Evolutionary conservation across 2,888 invertebrate species (phyloP).

Genomic region (Trachelus tabidus): DNA sequence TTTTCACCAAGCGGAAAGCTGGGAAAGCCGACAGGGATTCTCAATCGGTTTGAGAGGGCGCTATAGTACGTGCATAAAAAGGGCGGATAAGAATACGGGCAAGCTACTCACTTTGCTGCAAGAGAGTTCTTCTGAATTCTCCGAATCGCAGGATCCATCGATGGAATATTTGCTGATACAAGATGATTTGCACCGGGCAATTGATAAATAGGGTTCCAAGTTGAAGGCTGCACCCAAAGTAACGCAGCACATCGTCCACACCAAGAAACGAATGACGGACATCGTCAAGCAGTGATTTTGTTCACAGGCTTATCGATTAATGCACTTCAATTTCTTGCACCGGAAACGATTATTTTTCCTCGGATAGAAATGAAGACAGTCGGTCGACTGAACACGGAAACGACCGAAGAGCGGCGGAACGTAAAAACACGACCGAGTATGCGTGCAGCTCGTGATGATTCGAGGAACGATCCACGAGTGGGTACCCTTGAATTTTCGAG

Average conservation of each 20-base stretch:
- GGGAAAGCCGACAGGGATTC: not conserved
- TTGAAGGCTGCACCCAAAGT: slow-evolving; percentile 49
- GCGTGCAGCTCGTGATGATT: not conserved
- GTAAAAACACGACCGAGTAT: not conserved
- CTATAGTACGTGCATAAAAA: not conserved
- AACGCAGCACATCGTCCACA: slow-evolving; percentile 39
- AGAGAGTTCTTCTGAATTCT: slow-evolving; percentile 47
- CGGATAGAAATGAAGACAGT: not conserved
- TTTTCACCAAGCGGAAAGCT: slow-evolving; percentile 5
- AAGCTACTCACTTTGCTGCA: slow-evolving; percentile 52
- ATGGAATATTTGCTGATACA: slow-evolving; percentile 53
- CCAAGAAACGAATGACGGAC: slow-evolving; percentile 32
- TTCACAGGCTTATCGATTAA: not conserved
- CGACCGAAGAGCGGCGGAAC: not conserved
- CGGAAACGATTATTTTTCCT: not conserved
- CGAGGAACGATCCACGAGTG: not conserved
- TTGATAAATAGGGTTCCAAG: slow-evolving; percentile 57
- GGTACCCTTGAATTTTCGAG: slow-evolving; percentile 42
- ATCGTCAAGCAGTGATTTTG: not conserved
- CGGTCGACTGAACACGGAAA: slow-evolving; percentile 7
- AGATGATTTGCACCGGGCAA: slow-evolving; percentile 61
- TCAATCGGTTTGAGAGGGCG: not conserved
- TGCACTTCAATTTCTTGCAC: not conserved
- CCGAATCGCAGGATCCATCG: slow-evolving; percentile 56
- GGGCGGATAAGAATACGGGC: not conserved